Evolutionary conservation across 2,113 vertebrate genomes (phyloP).

Genomic region (Petrocephalus zakoni): DNA sequence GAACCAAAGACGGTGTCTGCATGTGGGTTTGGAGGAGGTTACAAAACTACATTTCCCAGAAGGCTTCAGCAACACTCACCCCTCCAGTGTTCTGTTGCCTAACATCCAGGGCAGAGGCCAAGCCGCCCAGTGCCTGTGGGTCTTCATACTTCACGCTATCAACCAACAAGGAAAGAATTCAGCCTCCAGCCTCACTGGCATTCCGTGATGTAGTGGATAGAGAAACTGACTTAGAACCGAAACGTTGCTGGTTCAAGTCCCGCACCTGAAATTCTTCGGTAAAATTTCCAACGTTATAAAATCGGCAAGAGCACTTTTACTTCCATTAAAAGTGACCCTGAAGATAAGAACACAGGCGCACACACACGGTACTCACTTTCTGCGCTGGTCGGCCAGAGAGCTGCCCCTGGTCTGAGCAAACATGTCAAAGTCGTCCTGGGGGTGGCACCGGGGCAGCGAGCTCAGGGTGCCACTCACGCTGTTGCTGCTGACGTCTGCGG

Average conservation of each 20-base stretch:
- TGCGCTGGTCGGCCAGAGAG: slow-evolving; percentile 84
- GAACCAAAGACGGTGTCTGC: not conserved
- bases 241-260: not conserved
- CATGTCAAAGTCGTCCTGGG: slow-evolving; percentile 88
- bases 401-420: slow-evolving; percentile 88
- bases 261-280: not conserved
- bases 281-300: not conserved
- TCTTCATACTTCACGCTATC: slow-evolving; percentile 84
- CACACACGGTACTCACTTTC: slow-evolving; percentile 66
- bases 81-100: slow-evolving; percentile 81
- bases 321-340: not conserved
- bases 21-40: not conserved
- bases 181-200: not conserved
- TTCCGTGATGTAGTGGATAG: not conserved
- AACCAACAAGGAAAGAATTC: not conserved
- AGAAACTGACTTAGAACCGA: not conserved
- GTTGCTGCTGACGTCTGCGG: slow-evolving; percentile 73
- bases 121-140: slow-evolving; percentile 74
- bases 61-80: slow-evolving; percentile 68
- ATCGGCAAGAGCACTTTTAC: not conserved
- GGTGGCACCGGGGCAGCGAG: slow-evolving; percentile 65
- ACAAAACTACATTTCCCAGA: slow-evolving; percentile 23
- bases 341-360: not conserved
- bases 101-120: slow-evolving; percentile 76
- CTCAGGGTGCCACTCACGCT: slow-evolving; percentile 75